Base-by-base conservation (phyloP, 1,140 invertebrate species). In the Ostrea denselamellosa region DNA sequence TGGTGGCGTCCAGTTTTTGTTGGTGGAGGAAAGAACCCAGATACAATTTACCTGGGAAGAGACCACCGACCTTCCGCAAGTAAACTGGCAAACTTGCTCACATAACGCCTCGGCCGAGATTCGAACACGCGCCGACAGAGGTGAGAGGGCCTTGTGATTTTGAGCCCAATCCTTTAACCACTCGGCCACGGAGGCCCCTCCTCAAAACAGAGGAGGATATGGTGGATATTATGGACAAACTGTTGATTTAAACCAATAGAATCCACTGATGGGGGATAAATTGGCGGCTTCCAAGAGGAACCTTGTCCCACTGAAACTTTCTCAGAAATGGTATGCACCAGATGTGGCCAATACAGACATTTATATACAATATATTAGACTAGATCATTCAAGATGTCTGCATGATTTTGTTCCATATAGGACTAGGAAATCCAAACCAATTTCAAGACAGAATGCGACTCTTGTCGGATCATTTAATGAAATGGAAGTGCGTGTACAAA, bases 391-490 rank as follows among this genome's bases (percentile, higher is more conserved):
- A 28, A 77, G 53, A 25, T 17, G 51, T 85, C 22, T 34, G 10
- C 19, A 51, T 68, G 22, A 53, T 77, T 77, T 77, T 77, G 22
- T 77, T 25, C 68, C 10, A 54, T 44, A 14, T 77, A 53, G 28
- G 17, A 65, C 58, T 14, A 17, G 0, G n/a, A 65, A 62, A n/a
- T n/a, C n/a, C n/a, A n/a, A n/a, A 77, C 19, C 9, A 77, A 85
- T 25, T 8, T 54, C 1, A 88, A 54, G 10, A 71, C 44, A 52
- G 28, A 85, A n/a, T 56, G 44, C 52, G 1, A 88, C 68, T 8
- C 68, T 89, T 85, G 82, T 89, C 22, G 88, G 85, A 17, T 51
- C 81, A 53, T 53, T 53, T 4, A 89, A 68, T 86, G 88, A 89
- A 77, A 71, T 25, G 1, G 34, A 83, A 10, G 53, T 89, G 10